Evolutionary conservation across 2,797 vertebrate species (phyloP).

Genomic region (Chaetophractus vellerosus): DNA sequence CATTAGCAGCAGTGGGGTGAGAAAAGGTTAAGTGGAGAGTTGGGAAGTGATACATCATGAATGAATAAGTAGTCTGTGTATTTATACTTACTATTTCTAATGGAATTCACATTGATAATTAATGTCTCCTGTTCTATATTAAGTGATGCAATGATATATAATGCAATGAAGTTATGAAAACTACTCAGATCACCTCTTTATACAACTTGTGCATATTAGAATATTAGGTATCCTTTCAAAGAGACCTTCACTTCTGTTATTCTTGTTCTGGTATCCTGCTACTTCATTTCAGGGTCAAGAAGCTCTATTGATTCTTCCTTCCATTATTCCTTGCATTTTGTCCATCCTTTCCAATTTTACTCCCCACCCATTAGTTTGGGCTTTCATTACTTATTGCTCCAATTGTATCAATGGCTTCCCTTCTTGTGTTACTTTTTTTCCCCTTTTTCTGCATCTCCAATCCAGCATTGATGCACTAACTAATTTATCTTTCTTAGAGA

Average conservation of each 20-base stretch:
- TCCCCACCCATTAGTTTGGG: neutral
- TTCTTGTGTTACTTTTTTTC: neutral
- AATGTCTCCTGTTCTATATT: neutral
- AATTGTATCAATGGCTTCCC: neutral
- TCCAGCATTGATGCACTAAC: neutral
- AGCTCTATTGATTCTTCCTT: neutral
- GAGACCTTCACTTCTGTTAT: slow-evolving; percentile 10
- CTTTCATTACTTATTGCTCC: neutral
- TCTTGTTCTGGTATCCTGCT: neutral
- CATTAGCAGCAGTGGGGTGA: neutral
- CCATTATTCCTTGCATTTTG: neutral
- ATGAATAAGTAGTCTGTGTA: neutral
- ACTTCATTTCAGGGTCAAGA: neutral
- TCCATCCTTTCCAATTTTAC: neutral
- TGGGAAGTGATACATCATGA: neutral
- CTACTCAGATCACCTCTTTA: neutral
- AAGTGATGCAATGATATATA: slow-evolving; percentile 4
- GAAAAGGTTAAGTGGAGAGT: neutral
- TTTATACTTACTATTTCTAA: slow-evolving; percentile 41
- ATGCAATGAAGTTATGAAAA: neutral
- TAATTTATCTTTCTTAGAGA: slow-evolving; percentile 43
- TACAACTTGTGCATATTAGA: neutral
- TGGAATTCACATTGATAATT: slow-evolving; percentile 26
- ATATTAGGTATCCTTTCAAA: slow-evolving; percentile 2
- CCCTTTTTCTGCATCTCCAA: neutral